These are phyloP conservation scores for Plutomurus gul DNA, from an alignment of 1,140 invertebrate species.

Conservation along the genomic window DNA sequence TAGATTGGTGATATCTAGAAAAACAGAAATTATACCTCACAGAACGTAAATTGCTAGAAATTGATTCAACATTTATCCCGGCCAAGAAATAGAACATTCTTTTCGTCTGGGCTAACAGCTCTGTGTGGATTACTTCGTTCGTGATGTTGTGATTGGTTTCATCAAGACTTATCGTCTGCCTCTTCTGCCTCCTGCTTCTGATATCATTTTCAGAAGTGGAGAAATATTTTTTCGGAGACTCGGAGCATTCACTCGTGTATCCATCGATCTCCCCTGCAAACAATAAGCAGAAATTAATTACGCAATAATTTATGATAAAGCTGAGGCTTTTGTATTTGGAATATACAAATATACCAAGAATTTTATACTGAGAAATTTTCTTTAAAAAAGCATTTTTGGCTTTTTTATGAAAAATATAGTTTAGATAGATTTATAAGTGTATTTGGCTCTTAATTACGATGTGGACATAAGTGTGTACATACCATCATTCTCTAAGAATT, in stretches of 20 bases:
- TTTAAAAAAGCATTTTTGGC: too few species aligned
- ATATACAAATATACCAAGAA: too few species aligned
- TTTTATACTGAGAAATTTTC: too few species aligned
- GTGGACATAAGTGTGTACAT: neutral
- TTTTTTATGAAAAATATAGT: too few species aligned
- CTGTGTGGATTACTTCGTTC: neutral
- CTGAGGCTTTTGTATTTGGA: too few species aligned
- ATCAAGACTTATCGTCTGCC: neutral
- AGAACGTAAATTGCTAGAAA: conserved; percentile 8
- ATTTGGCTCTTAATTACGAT: neutral
- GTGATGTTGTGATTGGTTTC: neutral
- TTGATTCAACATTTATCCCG: conserved; percentile 18
- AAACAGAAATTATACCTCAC: too few species aligned
- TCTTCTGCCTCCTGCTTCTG: neutral
- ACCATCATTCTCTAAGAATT: neutral
- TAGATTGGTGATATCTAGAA: too few species aligned
- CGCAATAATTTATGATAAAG: too few species aligned
- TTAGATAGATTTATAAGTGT: neutral
- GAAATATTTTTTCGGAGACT: neutral
- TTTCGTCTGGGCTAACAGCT: conserved; percentile 32
- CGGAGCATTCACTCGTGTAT: too few species aligned
- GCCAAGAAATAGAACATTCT: conserved; percentile 40
- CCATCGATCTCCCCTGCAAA: too few species aligned
- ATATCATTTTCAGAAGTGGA: neutral
- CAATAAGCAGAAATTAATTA: too few species aligned